Evolutionary conservation across 2,113 vertebrate genomes (phyloP).

Genomic region (Cephalopterus ornatus): DNA sequence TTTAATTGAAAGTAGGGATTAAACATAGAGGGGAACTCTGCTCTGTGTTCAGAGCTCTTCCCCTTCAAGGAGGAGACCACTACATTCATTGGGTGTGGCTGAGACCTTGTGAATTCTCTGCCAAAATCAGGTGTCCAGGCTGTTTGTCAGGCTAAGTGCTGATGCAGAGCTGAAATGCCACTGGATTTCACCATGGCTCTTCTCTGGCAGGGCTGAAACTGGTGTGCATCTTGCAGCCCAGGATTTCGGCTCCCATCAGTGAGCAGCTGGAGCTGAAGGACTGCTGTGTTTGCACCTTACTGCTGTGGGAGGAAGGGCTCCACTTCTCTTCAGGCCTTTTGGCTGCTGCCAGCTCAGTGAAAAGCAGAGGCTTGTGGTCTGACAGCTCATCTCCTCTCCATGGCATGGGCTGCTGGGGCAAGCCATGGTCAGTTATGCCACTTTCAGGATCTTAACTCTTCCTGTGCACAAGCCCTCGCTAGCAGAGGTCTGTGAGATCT

Average conservation of each 20-base stretch:
- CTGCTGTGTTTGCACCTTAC: neutral
- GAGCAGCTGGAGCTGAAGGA: accelerated
- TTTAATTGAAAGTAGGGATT: neutral
- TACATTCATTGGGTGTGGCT: accelerated
- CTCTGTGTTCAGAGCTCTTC: neutral
- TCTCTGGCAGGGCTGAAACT: neutral
- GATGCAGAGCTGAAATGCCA: neutral
- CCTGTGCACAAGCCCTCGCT: neutral
- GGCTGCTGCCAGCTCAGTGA: neutral
- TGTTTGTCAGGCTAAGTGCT: neutral
- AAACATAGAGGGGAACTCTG: neutral
- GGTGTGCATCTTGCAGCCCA: neutral
- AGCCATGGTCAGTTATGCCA: neutral
- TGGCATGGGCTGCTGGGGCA: neutral
- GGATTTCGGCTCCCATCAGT: neutral
- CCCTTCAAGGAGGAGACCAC: neutral
- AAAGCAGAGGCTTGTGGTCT: neutral
- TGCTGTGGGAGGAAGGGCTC: neutral
- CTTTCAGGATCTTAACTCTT: neutral
- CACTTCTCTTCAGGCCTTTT: neutral
- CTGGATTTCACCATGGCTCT: neutral
- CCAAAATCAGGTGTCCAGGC: neutral
- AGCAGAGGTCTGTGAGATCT: neutral
- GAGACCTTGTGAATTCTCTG: neutral
- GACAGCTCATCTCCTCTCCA: neutral